Conservation (phyloP, 2,888 invertebrate species). For the Stenolophus ochropezus region DNA sequence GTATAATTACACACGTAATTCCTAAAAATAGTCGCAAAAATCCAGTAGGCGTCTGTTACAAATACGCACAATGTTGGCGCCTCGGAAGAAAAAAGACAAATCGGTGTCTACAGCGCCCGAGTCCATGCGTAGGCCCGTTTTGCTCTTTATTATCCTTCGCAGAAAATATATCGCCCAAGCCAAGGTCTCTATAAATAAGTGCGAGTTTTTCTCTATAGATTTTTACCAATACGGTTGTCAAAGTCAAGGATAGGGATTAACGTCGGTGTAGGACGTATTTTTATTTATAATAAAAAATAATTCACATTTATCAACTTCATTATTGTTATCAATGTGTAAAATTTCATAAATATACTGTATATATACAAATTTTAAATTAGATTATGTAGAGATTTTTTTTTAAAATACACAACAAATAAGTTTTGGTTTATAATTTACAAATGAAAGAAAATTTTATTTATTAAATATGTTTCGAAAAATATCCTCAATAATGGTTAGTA, state of each 20-base stretch:
- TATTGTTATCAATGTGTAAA: no score
- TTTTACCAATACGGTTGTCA: conserved; percentile 25
- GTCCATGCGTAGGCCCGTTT: conserved; percentile 5
- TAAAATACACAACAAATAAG: no score
- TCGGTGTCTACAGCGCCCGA: conserved; percentile 13
- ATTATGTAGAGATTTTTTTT: no score
- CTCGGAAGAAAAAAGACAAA: conserved; percentile 50
- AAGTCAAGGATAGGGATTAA: conserved; percentile 20
- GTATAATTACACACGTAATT: conserved; percentile 43
- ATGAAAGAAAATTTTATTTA: no score
- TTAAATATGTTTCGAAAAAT: no score
- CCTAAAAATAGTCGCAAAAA: conserved; percentile 56
- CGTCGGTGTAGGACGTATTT: conserved; percentile 6
- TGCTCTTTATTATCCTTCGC: conserved; percentile 29
- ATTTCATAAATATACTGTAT: no score
- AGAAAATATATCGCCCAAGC: conserved; percentile 29
- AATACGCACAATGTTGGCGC: conserved; percentile 56
- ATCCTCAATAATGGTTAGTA: no score
- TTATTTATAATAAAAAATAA: neutral
- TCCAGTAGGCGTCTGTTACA: conserved; percentile 55
- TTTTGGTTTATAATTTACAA: no score
- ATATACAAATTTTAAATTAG: no score
- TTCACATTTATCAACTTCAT: neutral
- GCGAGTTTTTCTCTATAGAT: conserved; percentile 9
- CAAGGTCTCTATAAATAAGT: conserved; percentile 23